Base-by-base conservation (phyloP, 2,888 invertebrate genomes). In the Tridacna gigas region DNA sequence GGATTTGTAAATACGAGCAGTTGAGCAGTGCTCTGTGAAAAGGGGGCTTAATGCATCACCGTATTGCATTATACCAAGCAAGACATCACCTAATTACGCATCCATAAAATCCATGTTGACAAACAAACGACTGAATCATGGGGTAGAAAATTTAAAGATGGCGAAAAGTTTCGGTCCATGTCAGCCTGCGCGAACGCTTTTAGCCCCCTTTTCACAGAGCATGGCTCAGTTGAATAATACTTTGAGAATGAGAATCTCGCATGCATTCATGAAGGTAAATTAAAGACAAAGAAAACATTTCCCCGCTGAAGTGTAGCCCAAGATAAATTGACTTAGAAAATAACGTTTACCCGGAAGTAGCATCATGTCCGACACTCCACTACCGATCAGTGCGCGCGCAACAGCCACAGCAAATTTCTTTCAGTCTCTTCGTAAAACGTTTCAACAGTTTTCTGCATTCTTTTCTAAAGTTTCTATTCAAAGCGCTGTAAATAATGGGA, bases 401-500 rank as follows among this genome's bases (percentile, higher is more conserved):
- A 47, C 71, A 71, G 25, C 71, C 48, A 13, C 71, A 71, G 51
- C 71, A 71, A 22, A 61, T 47, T 4, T 26, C 12, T 78, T 76
- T 79, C n/a, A 84, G 20, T 61, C 77, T 83, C 69, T 65, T 25
- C 22, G 82, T 56, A 66, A 74, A 77, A 12, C 84, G 74, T 75
- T 82, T 88, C n/a, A 88, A 82, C 22, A 89, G 48, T 63, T 86
- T 87, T 63, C 82, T 88, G 65, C 88, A 88, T 61, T 90, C 90
- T 45, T 82, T 84, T 76, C 89, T 74, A 63, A 90, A 90, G 65
- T 89, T 89, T 11, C 79, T 79, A 83, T 92, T 92, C 28, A 91
- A 79, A 18, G 91, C 75, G 79, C 92, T 86, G 80, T 93, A 92
- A 28, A 91, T 90, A 56, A 93, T 84, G 5, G 92, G 92, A 61